A percentile compares a stretch with the other conserved stretches of the same genome.
These are phyloP conservation scores for Heptranchias perlo DNA, from an alignment of 2,113 vertebrate genomes.

Conservation along the genomic window DNA sequence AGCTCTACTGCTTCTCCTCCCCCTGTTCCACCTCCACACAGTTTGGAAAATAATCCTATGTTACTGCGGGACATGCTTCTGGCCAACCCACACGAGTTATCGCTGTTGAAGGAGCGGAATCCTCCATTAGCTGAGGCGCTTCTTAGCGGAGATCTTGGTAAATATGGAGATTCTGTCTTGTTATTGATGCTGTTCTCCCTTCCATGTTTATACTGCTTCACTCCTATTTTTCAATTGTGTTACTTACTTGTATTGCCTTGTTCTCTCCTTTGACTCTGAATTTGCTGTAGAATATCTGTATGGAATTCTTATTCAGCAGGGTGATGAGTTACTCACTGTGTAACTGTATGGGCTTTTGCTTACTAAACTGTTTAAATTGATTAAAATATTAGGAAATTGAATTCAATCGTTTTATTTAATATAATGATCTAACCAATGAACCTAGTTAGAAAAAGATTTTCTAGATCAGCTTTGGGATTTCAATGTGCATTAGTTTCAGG, in stretches of 20 bases:
- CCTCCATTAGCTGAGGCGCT: conserved; percentile 88
- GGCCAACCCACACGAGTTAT: conserved; percentile 90
- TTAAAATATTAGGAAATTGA: neutral
- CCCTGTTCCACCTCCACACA: conserved; percentile 44
- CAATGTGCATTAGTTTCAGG: neutral
- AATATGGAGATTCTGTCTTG: conserved; percentile 42
- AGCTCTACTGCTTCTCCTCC: conserved; percentile 41
- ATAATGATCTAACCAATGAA: neutral
- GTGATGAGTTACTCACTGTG: neutral
- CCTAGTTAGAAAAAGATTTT: neutral
- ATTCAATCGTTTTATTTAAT: neutral
- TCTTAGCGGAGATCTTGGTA: conserved; percentile 92
- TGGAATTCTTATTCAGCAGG: neutral
- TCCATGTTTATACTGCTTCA: neutral
- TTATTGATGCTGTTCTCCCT: neutral
- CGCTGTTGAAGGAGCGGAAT: conserved; percentile 91
- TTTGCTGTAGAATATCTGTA: neutral
- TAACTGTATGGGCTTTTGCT: neutral
- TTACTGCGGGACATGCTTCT: conserved; percentile 91
- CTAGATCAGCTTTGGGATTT: neutral
- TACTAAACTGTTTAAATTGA: neutral
- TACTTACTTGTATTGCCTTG: neutral
- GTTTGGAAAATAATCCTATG: conserved; percentile 68
- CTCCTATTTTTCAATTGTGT: neutral
- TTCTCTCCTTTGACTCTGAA: neutral